Conservation (phyloP, 2,797 vertebrate genomes). For the Epinephelus coioides region DNA sequence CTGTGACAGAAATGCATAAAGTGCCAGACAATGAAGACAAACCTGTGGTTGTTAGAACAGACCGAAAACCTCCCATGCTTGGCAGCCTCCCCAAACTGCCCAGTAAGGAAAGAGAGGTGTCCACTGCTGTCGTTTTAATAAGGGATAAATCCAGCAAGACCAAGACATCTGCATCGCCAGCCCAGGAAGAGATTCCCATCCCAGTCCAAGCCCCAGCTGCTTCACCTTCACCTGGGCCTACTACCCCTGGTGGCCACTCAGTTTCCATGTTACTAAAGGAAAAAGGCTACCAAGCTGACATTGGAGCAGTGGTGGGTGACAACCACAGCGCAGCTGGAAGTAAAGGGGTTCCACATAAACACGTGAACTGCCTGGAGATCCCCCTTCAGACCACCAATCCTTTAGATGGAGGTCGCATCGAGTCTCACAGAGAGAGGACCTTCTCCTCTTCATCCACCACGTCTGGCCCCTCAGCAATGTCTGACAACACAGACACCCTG, state of each 20-base stretch:
- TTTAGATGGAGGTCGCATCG: slow-evolving; percentile 52
- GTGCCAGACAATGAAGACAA: slow-evolving; percentile 51
- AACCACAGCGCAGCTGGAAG: slow-evolving; percentile 44
- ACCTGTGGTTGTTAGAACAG: slow-evolving; percentile 42
- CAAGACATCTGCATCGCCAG: slow-evolving; percentile 53
- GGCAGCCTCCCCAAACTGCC: slow-evolving; percentile 76
- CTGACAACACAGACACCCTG: slow-evolving; percentile 42
- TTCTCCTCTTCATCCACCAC: slow-evolving; percentile 71
- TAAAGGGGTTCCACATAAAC: slow-evolving; percentile 75
- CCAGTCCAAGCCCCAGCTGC: slow-evolving; percentile 34
- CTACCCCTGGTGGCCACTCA: slow-evolving; percentile 76
- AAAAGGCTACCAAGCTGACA: slow-evolving; percentile 89
- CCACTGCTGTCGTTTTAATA: slow-evolving; percentile 84
- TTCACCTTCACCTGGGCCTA: slow-evolving; percentile 59
- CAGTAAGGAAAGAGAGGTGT: slow-evolving; percentile 86
- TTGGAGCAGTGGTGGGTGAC: slow-evolving; percentile 84
- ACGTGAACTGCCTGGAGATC: slow-evolving; percentile 86
- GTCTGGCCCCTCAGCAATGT: slow-evolving; percentile 36
- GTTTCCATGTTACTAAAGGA: slow-evolving; percentile 88
- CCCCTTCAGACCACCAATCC: slow-evolving; percentile 79
- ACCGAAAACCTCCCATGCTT: slow-evolving; percentile 75
- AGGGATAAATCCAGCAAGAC: slow-evolving; percentile 74
- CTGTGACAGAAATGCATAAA: slow-evolving; percentile 42
- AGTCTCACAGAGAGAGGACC: slow-evolving; percentile 69
- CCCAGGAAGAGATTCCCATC: slow-evolving; percentile 54